A percentile compares a stretch with the other conserved stretches of the same genome.
These are phyloP conservation scores for Ramphastos sulfuratus DNA, from an alignment of 2,113 vertebrate genomes.

Conservation along the genomic window DNA sequence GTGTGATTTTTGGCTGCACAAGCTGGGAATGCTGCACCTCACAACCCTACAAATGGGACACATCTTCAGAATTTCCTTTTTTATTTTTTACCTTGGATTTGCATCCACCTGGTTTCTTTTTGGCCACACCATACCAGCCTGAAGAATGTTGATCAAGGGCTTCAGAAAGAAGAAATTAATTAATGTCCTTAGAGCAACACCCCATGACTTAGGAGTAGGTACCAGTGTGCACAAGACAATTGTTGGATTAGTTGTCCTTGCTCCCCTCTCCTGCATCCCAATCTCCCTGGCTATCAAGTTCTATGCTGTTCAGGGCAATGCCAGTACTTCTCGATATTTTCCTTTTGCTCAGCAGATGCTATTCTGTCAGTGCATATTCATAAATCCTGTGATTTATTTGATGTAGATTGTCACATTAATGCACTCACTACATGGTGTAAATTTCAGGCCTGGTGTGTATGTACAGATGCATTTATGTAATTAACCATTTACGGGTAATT, in stretches of 20 bases:
- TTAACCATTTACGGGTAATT: slow-evolving; percentile 17
- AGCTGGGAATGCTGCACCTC: background rate
- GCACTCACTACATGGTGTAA: background rate
- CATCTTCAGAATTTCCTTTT: background rate
- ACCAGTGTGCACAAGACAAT: background rate
- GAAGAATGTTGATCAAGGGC: background rate
- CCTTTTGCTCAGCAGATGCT: background rate
- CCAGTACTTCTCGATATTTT: background rate
- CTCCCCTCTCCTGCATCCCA: background rate
- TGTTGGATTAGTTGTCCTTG: background rate
- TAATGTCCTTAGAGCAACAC: background rate
- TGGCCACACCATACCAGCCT: fast-evolving
- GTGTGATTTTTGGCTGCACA: background rate
- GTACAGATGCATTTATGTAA: background rate
- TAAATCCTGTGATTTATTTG: background rate
- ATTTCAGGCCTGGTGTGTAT: background rate
- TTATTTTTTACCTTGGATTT: background rate
- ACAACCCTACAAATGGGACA: background rate
- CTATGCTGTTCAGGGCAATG: fast-evolving
- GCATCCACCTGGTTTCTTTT: background rate
- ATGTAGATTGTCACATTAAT: background rate
- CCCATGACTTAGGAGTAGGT: background rate
- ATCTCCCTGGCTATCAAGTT: background rate
- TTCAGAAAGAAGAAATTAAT: background rate
- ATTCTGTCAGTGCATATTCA: background rate